phyloP scores from a whole-genome alignment of 2,113 vertebrate genomes.

The Penelope pileata region DNA sequence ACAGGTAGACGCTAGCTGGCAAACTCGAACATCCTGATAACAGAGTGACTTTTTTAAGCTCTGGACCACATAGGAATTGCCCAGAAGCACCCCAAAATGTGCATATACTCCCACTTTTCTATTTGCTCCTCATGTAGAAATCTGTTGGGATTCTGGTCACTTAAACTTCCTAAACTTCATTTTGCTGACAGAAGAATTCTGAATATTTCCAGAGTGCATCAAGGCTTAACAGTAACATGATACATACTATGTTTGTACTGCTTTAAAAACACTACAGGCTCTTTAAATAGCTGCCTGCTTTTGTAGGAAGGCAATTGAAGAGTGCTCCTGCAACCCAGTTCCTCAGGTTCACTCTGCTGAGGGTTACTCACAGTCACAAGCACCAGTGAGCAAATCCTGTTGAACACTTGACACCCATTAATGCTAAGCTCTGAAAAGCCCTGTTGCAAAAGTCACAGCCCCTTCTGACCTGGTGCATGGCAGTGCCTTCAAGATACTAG shows the following conservation, averaged over 20 bases:
- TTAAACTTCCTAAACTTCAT: neutral
- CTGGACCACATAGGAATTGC: neutral
- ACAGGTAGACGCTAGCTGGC: neutral
- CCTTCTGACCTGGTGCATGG: neutral
- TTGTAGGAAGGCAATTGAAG: neutral
- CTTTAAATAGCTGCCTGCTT: neutral
- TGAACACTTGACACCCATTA: neutral
- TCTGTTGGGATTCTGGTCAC: neutral
- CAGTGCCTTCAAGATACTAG: neutral
- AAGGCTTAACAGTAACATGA: conserved; percentile 9
- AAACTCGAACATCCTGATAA: neutral
- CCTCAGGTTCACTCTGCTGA: neutral
- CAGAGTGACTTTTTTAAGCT: neutral
- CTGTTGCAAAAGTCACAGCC: neutral
- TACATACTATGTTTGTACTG: neutral
- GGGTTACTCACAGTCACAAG: neutral
- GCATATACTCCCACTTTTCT: neutral
- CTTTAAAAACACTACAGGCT: neutral
- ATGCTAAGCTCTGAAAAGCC: neutral
- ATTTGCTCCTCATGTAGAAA: neutral
- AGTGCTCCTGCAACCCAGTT: neutral
- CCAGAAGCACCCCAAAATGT: neutral
- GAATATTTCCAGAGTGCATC: conserved; percentile 2
- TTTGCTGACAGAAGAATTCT: conserved; percentile 1
- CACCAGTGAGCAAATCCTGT: neutral